phyloP scores from a whole-genome alignment of 2,888 invertebrate species.

The Diarsia mendica region DNA sequence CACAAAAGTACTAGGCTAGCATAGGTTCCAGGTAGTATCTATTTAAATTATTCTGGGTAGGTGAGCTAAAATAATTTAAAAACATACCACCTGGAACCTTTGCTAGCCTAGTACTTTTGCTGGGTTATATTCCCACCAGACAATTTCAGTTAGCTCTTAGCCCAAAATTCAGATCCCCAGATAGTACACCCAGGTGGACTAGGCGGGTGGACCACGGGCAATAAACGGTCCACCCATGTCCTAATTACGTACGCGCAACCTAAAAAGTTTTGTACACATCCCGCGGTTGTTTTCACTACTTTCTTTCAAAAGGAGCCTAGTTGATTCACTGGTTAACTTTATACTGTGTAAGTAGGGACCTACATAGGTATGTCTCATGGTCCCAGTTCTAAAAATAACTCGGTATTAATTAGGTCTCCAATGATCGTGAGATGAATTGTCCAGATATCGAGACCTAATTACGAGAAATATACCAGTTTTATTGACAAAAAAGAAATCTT shows the following conservation, averaged over 20 bases:
- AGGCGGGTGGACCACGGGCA: no score
- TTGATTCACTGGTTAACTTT: not conserved
- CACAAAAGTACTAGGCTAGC: no score
- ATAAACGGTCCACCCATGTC: no score
- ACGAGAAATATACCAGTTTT: constrained; percentile 64
- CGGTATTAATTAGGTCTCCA: constrained; percentile 64
- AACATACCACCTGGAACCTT: no score
- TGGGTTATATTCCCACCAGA: no score
- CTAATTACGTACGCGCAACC: not conserved
- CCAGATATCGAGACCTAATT: constrained; percentile 64
- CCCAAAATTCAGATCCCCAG: no score
- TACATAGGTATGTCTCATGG: constrained; percentile 13
- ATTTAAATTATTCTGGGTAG: no score
- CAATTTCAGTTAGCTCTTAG: no score
- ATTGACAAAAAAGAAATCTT: constrained; percentile 42
- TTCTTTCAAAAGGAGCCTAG: not conserved
- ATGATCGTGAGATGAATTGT: constrained; percentile 68
- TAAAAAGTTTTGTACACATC: not conserved
- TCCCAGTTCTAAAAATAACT: constrained; percentile 61
- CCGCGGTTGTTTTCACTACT: not conserved
- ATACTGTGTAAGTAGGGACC: not conserved
- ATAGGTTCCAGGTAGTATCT: no score
- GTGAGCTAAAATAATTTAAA: no score
- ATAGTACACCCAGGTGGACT: no score
- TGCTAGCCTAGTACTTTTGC: no score